A percentile compares a stretch with the other conserved stretches of the same genome.
phyloP scores from a whole-genome alignment of 2,113 vertebrate genomes.

The Diglossa brunneiventris region DNA sequence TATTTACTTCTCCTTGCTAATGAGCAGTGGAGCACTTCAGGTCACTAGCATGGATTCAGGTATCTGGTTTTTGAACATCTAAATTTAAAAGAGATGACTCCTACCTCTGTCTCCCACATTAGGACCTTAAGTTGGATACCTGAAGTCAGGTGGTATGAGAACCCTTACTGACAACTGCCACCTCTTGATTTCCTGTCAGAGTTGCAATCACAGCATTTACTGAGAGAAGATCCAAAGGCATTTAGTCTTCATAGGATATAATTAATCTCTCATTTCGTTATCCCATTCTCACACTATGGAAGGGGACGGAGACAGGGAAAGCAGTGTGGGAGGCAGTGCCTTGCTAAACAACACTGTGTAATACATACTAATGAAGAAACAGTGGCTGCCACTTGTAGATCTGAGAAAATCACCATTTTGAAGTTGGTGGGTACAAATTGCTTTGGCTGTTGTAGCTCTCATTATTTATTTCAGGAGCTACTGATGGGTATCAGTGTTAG shows the following conservation, averaged over 20 bases:
- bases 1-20: not conserved
- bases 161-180: not conserved
- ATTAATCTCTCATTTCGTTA: not conserved
- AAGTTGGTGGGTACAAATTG: not conserved
- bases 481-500: not conserved
- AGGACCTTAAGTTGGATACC: not conserved
- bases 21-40: not conserved
- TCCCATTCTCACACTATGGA: not conserved
- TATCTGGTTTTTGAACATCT: not conserved
- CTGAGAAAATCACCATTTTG: not conserved
- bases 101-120: not conserved
- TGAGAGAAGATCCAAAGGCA: not conserved
- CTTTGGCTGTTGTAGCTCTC: not conserved
- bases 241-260: not conserved
- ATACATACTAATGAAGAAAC: not conserved
- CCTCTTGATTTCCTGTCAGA: not conserved
- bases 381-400: not conserved
- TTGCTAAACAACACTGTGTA: not conserved
- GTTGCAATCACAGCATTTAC: not conserved
- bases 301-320: not conserved
- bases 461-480: not conserved
- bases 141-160: not conserved
- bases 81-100: not conserved
- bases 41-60: not conserved
- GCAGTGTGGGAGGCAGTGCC: accelerated